Evolutionary conservation across 2,888 invertebrate species (phyloP), one percentile per base, ranked within the genome.

Genomic region (Phyto melanocephala): DNA sequence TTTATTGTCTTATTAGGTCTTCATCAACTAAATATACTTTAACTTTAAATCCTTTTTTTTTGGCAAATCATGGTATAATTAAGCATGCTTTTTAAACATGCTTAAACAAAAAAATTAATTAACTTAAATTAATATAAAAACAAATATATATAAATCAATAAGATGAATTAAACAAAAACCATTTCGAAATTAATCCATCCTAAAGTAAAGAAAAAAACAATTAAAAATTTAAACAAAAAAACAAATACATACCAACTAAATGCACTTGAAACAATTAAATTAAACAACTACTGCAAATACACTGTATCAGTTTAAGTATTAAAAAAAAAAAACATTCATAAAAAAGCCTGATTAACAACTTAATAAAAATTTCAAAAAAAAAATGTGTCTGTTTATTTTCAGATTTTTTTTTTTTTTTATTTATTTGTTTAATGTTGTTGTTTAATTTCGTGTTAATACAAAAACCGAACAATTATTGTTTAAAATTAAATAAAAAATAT

Each of bases 181-280:
- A 33, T 56, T 76, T 81, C 71, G 65, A 76, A 81, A 81, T 71
- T 65, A 81, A 67, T 76, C 81, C 81, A 81, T 81, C 81, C 81
- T 76, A 22, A 63, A 62, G 76, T 2, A 7, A 42, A 54, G 65
- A 33, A 54, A 52, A 47, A 6, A 54, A 54, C 2, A 54, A 15
- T 74, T 45, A 60, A 17, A 24, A 50, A 52, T 71, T 35, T 56
- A 62, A 42, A 52, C 22, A 24, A 72, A 28, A 47, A 60, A 54
- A 56, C 33, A 63, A 67, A 35, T 54, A 22, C 20, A 70, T 33
- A 54, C 10, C 8, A 58, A 71, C 15, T 62, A 50, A 35, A 22
- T 15, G 58, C 70, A 80, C 72, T 17, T 50, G 42, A 50, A 68
- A 22, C 28, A 28, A n/a, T n/a, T n/a, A 56, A 80, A 65, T 50